Conservation (phyloP, 2,113 vertebrate genomes). For the Phyllostomus hastatus region DNA sequence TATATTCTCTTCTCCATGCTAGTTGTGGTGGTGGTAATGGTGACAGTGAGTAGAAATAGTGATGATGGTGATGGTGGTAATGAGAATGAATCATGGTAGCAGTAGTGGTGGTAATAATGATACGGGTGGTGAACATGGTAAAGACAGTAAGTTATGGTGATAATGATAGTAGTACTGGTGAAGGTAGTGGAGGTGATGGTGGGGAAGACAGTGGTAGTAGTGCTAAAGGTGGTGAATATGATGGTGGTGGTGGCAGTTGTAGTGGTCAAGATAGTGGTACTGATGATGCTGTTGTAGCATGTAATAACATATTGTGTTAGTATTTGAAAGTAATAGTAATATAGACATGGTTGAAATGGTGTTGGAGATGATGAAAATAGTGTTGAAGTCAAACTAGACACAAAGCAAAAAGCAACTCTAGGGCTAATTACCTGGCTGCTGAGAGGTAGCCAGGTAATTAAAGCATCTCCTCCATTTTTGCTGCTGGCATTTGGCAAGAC, state of each 20-base stretch:
- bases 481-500: not conserved
- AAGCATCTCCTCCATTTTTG: not conserved
- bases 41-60: not conserved
- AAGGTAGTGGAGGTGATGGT: not conserved
- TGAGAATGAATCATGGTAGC: not conserved
- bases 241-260: not conserved
- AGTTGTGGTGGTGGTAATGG: not conserved
- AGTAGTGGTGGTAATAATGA: accelerated
- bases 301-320: not conserved
- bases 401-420: not conserved
- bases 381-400: not conserved
- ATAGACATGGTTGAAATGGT: not conserved
- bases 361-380: not conserved
- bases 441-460: not conserved
- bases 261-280: not conserved
- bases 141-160: not conserved
- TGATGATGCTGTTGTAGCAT: not conserved
- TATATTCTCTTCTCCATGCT: not conserved
- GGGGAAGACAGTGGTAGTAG: not conserved
- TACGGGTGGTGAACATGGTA: not conserved
- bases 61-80: no score
- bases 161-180: no score
- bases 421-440: not conserved
- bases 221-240: not conserved
- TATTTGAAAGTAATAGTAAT: not conserved